A percentile compares a stretch with the other conserved stretches of the same genome.
Evolutionary conservation across 2,113 vertebrate genomes (phyloP).

Genomic region (Ciconia maguari): DNA sequence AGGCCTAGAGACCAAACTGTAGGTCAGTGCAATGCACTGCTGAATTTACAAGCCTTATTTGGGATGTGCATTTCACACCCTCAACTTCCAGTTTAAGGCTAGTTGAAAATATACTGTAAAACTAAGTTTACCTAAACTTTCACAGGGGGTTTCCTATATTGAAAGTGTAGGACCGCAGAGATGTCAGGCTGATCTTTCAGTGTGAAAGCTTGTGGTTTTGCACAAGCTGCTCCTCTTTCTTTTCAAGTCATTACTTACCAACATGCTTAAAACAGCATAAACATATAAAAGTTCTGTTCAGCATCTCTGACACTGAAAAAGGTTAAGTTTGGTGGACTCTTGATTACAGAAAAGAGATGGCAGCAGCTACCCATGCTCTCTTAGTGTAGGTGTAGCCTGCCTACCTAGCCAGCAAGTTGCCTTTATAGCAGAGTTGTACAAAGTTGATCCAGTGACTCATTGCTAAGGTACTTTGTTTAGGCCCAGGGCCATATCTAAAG

Average conservation of each 20-base stretch:
- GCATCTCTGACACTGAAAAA: not conserved
- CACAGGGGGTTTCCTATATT: not conserved
- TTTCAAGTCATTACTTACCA: not conserved
- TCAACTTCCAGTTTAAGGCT: not conserved
- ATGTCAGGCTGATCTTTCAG: not conserved
- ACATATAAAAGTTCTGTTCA: not conserved
- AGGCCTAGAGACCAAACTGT: not conserved
- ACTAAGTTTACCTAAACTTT: conserved; percentile 16
- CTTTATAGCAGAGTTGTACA: not conserved
- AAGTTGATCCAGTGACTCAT: not conserved
- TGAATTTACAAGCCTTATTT: not conserved
- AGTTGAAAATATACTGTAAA: not conserved
- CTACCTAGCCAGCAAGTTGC: not conserved
- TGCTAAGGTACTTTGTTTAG: not conserved
- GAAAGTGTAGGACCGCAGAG: not conserved
- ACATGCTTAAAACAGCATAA: not conserved
- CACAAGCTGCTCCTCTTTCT: not conserved
- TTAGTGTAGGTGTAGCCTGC: not conserved
- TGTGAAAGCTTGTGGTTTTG: not conserved
- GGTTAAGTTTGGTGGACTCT: not conserved
- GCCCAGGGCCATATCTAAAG: not conserved
- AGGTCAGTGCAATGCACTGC: not conserved
- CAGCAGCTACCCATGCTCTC: not conserved
- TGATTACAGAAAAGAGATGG: not conserved
- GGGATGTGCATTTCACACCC: not conserved